Evolutionary conservation across 2,888 invertebrate species (phyloP).

Genomic region (Oconnorella tubifera): DNA sequence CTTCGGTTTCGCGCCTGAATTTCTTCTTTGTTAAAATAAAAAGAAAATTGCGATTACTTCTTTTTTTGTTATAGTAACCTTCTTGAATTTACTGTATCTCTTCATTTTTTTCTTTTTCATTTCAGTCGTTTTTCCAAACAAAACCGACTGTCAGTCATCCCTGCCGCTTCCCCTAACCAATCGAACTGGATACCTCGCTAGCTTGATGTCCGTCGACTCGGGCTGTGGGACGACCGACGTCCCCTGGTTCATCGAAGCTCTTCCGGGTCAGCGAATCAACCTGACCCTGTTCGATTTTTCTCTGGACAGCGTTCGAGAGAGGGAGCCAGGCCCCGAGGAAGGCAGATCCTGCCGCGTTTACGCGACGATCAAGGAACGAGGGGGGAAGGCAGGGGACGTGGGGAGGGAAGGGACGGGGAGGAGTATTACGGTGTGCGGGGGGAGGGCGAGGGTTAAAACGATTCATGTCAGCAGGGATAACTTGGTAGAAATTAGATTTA

Average conservation of each 20-base stretch:
- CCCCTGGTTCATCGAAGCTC: constrained; percentile 10
- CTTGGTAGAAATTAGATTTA: constrained; percentile 10
- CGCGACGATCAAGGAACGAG: constrained; percentile 12
- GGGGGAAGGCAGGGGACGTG: not conserved
- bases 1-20: too few species aligned
- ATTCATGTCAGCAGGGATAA: constrained; percentile 9
- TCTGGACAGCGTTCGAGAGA: not conserved
- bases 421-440: constrained; percentile 13
- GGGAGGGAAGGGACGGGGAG: not conserved
- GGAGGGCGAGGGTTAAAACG: not conserved
- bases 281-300: constrained; percentile 13
- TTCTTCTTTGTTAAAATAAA: too few species aligned
- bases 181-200: constrained; percentile 7
- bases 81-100: too few species aligned
- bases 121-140: constrained; percentile 8
- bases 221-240: constrained; percentile 13
- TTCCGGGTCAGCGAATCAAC: constrained; percentile 13
- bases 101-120: not conserved
- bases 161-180: constrained; percentile 7
- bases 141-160: constrained; percentile 2
- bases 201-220: constrained; percentile 3
- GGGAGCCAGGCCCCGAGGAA: not conserved
- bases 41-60: too few species aligned
- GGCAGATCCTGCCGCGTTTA: constrained; percentile 10
- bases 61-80: too few species aligned